Percentiles rank a stretch among this genome's conserved stretches.
phyloP scores from a whole-genome alignment of 2,888 invertebrate species.

The Autographa pulchrina region DNA sequence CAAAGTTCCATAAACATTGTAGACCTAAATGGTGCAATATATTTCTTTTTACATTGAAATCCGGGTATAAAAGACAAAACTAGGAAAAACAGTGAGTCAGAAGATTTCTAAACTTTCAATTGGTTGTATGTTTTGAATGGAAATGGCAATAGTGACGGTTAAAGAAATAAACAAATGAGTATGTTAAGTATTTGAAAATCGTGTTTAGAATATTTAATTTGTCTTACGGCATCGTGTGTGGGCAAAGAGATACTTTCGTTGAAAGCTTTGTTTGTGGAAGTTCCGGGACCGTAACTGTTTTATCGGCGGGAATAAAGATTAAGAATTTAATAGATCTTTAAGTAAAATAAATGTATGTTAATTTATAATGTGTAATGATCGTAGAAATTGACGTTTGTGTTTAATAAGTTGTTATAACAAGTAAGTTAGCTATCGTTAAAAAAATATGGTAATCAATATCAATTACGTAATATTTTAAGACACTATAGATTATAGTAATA shows the following conservation, averaged over 20 bases:
- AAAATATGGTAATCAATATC: too few species aligned
- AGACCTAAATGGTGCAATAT: constrained; percentile 25
- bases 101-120: constrained; percentile 62
- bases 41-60: constrained; percentile 25
- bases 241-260: not conserved
- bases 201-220: constrained; percentile 62
- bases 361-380: too few species aligned
- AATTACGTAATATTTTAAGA: too few species aligned
- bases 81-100: constrained; percentile 43
- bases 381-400: too few species aligned
- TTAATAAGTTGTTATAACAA: too few species aligned
- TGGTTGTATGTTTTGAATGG: constrained; percentile 52
- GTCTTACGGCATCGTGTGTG: constrained; percentile 51
- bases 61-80: constrained; percentile 34
- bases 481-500: too few species aligned
- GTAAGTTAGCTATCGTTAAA: too few species aligned
- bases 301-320: not conserved
- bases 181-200: constrained; percentile 66
- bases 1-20: constrained; percentile 5
- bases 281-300: not conserved
- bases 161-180: constrained; percentile 61
- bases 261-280: constrained; percentile 28
- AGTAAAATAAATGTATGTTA: not conserved
- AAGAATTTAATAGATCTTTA: not conserved
- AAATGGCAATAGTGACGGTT: constrained; percentile 44